phyloP scores from a whole-genome alignment of 1,140 invertebrate species.

The Pogonognathellus flavescens region DNA sequence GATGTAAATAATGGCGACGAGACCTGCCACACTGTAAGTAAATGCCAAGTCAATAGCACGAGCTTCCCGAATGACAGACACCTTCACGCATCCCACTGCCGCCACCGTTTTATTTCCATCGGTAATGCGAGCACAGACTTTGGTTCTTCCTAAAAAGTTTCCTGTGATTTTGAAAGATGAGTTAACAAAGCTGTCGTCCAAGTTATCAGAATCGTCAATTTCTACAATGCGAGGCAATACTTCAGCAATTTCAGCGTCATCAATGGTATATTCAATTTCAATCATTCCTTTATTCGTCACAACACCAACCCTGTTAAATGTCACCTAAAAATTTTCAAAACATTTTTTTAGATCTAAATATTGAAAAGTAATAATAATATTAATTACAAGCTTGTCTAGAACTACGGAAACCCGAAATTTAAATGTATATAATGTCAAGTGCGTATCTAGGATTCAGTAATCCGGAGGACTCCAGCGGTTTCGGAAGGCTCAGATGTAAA shows the following conservation, averaged over 20 bases:
- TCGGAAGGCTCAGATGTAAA: too few relatives aligned
- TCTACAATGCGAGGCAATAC: slow-evolving; percentile 44
- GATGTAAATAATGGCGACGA: slow-evolving; percentile 89
- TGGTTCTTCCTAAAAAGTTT: slow-evolving; percentile 75
- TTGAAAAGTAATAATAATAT: not conserved
- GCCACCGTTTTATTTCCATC: not conserved
- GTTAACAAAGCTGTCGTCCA: not conserved
- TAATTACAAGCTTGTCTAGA: too few relatives aligned
- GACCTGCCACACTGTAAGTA: slow-evolving; percentile 80
- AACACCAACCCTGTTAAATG: slow-evolving; percentile 45
- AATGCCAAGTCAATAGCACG: slow-evolving; percentile 82
- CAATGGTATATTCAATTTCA: slow-evolving; percentile 61
- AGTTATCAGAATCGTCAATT: not conserved
- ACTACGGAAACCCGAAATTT: too few relatives aligned
- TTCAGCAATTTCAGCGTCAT: slow-evolving; percentile 64
- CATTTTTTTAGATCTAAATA: not conserved
- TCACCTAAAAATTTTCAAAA: slow-evolving; percentile 56
- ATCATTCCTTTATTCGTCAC: slow-evolving; percentile 21
- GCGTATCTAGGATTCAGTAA: too few relatives aligned
- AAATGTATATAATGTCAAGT: too few relatives aligned
- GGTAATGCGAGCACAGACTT: slow-evolving; percentile 17
- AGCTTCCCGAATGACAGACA: slow-evolving; percentile 77
- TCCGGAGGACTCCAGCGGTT: too few relatives aligned
- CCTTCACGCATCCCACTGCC: slow-evolving; percentile 68
- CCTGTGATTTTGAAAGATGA: slow-evolving; percentile 73